Base-by-base conservation (phyloP, 2,888 invertebrate species). In the Melieria crassipennis region DNA sequence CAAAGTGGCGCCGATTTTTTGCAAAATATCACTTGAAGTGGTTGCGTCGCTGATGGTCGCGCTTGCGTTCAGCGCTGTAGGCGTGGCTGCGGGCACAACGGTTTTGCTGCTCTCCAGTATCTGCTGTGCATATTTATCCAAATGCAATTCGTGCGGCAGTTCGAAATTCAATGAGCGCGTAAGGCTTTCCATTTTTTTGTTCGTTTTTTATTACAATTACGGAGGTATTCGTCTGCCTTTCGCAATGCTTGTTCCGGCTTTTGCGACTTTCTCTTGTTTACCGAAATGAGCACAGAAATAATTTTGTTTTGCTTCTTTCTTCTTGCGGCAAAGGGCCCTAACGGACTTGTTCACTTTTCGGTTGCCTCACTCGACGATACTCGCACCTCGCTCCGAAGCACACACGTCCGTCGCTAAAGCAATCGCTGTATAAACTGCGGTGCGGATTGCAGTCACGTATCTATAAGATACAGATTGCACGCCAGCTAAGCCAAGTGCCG, bases 111-210 rank as follows among this genome's bases (percentile, higher is more conserved):
- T 82, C 58, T 81, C 82, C 9, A 83, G 78, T 69, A 84, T 81
- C 65, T 84, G 81, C 48, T 83, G 83, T 42, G 85, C 81, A 76
- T 83, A 83, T 73, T 82, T 79, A 76, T 85, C 83, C 77, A 86
- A 82, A 78, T 85, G 84, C 75, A 83, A 75, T 76, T 82, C 85
- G 70, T 81, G 80, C 75, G 85, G 82, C 75, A 83, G 79, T 65
- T 85, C 83, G 79, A 83, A 83, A 77, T 83, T 82, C 74, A 86
- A 81, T 81, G 84, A 79, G 71, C 81, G 82, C 76, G 81, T 81
- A 74, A 85, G 77, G 66, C 75, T 77, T 75, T 83, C 85, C 85
- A 86, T 86, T 52, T 46, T 57, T 50, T 73, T 61, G 63, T 64
- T 62, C 61, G 48, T 68, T 58, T 69, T 71, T 57, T 46, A 52